These are phyloP conservation scores for Delia radicum DNA, from an alignment of 1,140 invertebrate species.

Conservation along the genomic window DNA sequence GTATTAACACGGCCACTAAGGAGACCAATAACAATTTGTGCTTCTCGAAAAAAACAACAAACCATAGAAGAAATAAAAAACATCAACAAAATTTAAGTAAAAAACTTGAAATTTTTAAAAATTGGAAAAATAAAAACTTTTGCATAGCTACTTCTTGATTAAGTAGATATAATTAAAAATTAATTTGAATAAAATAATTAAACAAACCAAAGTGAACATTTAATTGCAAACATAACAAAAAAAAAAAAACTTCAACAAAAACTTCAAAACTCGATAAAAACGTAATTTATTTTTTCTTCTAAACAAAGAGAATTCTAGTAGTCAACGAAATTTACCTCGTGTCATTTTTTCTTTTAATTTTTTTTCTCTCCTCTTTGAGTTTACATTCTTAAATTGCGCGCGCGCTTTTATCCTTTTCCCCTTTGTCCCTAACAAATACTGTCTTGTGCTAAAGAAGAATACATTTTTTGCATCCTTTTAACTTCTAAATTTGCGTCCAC, in stretches of 20 bases:
- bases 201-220: slow-evolving; percentile 25
- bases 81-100: slow-evolving; percentile 26
- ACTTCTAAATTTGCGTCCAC: background rate
- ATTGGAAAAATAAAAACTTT: slow-evolving; percentile 54
- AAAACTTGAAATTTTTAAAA: slow-evolving; percentile 36
- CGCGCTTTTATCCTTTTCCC: slow-evolving; percentile 7
- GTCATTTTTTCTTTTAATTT: slow-evolving; percentile 27
- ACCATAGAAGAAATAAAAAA: slow-evolving; percentile 35
- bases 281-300: background rate
- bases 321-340: slow-evolving; percentile 33
- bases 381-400: slow-evolving; percentile 24
- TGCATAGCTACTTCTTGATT: slow-evolving; percentile 53
- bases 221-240: background rate
- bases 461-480: background rate
- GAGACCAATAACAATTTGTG: slow-evolving; percentile 42
- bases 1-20: slow-evolving; percentile 35
- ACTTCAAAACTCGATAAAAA: background rate
- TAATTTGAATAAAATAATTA: slow-evolving; percentile 36
- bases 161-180: slow-evolving; percentile 28
- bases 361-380: slow-evolving; percentile 30
- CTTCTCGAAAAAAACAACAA: slow-evolving; percentile 35
- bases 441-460: background rate
- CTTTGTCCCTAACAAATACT: slow-evolving; percentile 20
- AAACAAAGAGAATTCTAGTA: background rate
- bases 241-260: slow-evolving; percentile 7